Base-by-base conservation (phyloP, 2,888 invertebrate species). In the Aelia acuminata region DNA sequence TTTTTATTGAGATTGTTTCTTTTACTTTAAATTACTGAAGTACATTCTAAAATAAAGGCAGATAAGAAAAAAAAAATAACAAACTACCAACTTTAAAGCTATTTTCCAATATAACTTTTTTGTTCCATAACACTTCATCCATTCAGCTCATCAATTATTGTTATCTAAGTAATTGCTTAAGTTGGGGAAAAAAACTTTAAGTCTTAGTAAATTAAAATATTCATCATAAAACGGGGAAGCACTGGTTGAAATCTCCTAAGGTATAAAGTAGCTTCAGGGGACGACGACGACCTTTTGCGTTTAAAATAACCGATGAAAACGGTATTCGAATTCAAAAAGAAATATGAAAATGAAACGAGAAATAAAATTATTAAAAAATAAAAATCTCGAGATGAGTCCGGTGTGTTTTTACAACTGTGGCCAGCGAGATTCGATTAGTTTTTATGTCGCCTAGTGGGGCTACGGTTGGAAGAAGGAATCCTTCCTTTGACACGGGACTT, bases 351-450 rank as follows among this genome's bases (percentile, higher is more conserved):
- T 87, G 87, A 87, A 80, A 43, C 39, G 47, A 80, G 43, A 80
- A 47, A 47, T 39, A 80, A 43, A 47, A 80, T 35, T 70, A 70
- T 70, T 35, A 43, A 43, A 43, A 39, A 75, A 75, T 39, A 75
- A 22, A 39, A 20, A 3, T n/a, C 26, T n/a, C 48, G 43, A 87
- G 87, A 87, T 87, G 57, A 63, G 87, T 31, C 63, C 7, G 57
- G 35, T 70, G 87, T 87, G 87, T 87, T 87, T 87, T 87, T 87
- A 87, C 87, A 87, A 87, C 87, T 87, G 87, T 70, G 63, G 18
- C 7, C 63, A n/a, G n/a, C 3, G 63, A 70, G 70, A 63, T 87
- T 87, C 39, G 87, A 87, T 87, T 87, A 87, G 63, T 87, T 87
- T 87, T 87, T 87, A 70, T 47, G 63, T 57, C 26, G 43, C 39